Conservation (phyloP, 1,140 invertebrate genomes). For the Homalodisca vitripennis region DNA sequence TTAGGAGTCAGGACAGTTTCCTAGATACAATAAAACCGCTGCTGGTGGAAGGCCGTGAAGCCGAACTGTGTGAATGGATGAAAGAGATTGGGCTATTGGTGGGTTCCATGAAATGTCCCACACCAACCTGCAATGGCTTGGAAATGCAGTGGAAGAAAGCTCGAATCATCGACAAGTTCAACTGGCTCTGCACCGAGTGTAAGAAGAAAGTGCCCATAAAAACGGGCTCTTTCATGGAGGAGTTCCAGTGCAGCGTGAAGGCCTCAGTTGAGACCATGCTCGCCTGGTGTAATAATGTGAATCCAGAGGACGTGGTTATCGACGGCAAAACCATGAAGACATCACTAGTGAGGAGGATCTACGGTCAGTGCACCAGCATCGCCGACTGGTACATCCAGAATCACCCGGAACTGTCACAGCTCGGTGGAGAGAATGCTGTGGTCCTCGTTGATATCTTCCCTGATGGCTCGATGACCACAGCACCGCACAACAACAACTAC, state of each 20-base stretch:
- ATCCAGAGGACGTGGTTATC: conserved; percentile 31
- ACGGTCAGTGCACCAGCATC: conserved; percentile 41
- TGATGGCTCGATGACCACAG: conserved; percentile 44
- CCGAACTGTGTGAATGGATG: conserved; percentile 45
- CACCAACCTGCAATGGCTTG: conserved; percentile 41
- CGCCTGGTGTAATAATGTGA: conserved; percentile 38
- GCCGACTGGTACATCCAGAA: conserved; percentile 43
- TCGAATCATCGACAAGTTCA: conserved; percentile 44
- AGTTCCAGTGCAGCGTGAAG: conserved; percentile 45
- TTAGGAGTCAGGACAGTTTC: conserved; percentile 41
- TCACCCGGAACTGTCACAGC: conserved; percentile 39
- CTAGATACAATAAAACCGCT: conserved; percentile 42
- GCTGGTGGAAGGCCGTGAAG: conserved; percentile 42
- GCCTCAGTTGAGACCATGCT: conserved; percentile 41
- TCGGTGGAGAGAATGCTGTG: conserved; percentile 41
- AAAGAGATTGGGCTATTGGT: conserved; percentile 43
- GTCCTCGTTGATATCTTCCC: conserved; percentile 45
- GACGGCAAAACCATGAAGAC: conserved; percentile 19
- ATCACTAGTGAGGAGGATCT: conserved; percentile 40
- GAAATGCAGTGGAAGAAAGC: conserved; percentile 45
- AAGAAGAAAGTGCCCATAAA: conserved; percentile 44
- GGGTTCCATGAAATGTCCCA: conserved; percentile 40
- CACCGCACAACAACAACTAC: conserved; percentile 44
- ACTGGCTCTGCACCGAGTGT: conserved; percentile 44
- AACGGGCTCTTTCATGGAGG: conserved; percentile 41